These are phyloP conservation scores for Torymus aiolomorphi DNA, from an alignment of 2,888 invertebrate species.

Conservation along the genomic window DNA sequence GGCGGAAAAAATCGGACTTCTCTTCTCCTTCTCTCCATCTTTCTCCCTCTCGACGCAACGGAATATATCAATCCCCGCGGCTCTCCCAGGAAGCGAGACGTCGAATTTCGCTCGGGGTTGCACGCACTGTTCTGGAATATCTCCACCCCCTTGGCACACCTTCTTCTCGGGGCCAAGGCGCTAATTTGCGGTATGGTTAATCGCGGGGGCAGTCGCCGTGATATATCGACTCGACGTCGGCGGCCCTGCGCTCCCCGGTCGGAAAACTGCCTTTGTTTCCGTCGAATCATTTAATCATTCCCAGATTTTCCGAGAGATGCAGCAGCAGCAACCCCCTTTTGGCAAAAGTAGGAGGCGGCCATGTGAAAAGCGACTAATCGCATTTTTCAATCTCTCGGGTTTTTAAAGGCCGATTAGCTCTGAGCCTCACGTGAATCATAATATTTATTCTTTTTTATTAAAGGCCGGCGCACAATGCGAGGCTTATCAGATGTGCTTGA, in stretches of 20 bases:
- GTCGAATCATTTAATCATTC: slow-evolving; percentile 22
- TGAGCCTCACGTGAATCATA: not conserved
- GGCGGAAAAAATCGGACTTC: slow-evolving; percentile 30
- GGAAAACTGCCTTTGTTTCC: slow-evolving; percentile 8
- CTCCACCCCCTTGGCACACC: not conserved
- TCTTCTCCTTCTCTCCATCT: not conserved
- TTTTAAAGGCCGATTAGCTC: not conserved
- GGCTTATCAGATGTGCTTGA: not conserved
- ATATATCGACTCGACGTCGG: not conserved
- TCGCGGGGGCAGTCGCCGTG: slow-evolving; percentile 7
- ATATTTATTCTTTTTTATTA: slow-evolving; percentile 7
- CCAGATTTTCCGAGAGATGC: not conserved
- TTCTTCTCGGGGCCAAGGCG: not conserved
- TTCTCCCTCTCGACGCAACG: too few species aligned
- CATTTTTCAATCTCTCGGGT: slow-evolving; percentile 5
- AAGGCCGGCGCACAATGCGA: too few species aligned
- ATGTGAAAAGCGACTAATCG: slow-evolving; percentile 28
- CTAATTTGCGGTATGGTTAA: slow-evolving; percentile 32
- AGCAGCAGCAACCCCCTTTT: slow-evolving; percentile 2
- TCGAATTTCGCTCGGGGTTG: too few species aligned
- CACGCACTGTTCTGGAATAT: too few species aligned
- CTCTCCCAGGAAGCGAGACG: too few species aligned
- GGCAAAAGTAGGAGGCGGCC: not conserved
- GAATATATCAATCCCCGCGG: too few species aligned
- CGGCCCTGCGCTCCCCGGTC: not conserved